Evolutionary conservation across 1,140 invertebrate species (phyloP), one percentile per base, ranked within the genome.

Genomic region (Ceratina japonica): DNA sequence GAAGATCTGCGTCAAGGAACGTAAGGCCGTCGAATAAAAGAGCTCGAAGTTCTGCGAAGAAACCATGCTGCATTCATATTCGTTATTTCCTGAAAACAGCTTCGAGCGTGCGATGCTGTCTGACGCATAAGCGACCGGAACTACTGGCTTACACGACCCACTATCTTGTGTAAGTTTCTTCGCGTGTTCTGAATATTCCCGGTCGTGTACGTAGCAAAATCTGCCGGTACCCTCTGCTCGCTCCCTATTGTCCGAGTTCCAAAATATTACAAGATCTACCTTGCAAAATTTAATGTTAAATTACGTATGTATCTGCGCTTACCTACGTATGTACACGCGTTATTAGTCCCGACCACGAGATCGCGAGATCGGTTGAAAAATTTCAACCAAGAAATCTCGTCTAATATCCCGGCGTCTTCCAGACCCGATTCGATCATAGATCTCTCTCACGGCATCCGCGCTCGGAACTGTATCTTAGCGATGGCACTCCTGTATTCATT

Each of bases 401-500:
- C 54, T 13, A 56, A 18, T 5, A n/a, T 56, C n/a, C 54, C 8
- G 10, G 12, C 56, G 13, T 22, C 44, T 22, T 63, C 37, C 10
- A 37, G 24, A 15, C 49, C 65, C 52, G 56, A 68, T 49, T 61
- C 64, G 24, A n/a, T 69, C 31, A 24, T 20, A 54, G 22, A 72
- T 70, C 79, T 65, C 83, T 80, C 66, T 69, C 56, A 27, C 65
- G n/a, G 12, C 22, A 20, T 56, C 52, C 22, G 56, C 70, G 51
- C 51, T 62, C 22, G 66, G 56, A 75, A 73, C 71, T 74, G 74
- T 79, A 87, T 89, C 85, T 86, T 83, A 83, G 82, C 87, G 83
- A 86, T 88, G 87, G 87, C 86, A 86, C 85, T 86, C 88, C 84
- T 83, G 89, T 88, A 89, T 88, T 89, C 88, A 88, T 89, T 89